Evolutionary conservation across 1,140 invertebrate genomes (phyloP), one percentile per base, ranked within the genome.

Genomic region (Pinna nobilis): DNA sequence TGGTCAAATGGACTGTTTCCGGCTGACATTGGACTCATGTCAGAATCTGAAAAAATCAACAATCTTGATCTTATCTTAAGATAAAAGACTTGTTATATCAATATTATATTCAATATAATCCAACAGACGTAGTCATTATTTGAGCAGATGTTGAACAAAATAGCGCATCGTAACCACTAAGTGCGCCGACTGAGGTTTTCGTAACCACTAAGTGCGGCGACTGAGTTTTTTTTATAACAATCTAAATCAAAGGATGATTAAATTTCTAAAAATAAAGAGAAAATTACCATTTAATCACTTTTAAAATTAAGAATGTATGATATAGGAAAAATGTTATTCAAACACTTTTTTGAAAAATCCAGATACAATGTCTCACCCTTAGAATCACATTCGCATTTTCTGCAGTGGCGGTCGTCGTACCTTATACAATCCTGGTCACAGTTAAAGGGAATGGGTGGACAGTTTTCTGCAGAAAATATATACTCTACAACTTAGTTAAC

Each of bases 1-100:
- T 70, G 66, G 25, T 75, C 66, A 33, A 75, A 75, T 23, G 73
- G 73, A 23, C 59, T 70, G 13, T 30, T 35, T 6, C 30, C 37
- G 5, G 57, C 9, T 2, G 30, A 30, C 2, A 9, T 23, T 37
- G 57, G 39, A 44, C 39, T n/a, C n/a, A n/a, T n/a, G n/a, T n/a
- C n/a, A n/a, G n/a, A n/a, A n/a, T 44, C n/a, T 44, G 30, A 25
- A 61, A 37, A 9, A 13, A 30, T 4, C 1, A 25, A 32, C 25
- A 6, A 9, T 20, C 3, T 30, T 4, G 7, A n/a, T n/a, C 33
- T 30, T 18, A 6, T 25, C 15, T 15, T 57, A 13, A 9, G 23
- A 53, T 13, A 7, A 53, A 25, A 25, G 9, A 18, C 23, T 13
- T 25, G 7, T 53, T 7, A 7, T 53, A 9, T 9, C 23, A 9